Percentiles rank a stretch among this genome's conserved stretches.
phyloP scores from a whole-genome alignment of 2,113 vertebrate genomes.

The Perca flavescens region DNA sequence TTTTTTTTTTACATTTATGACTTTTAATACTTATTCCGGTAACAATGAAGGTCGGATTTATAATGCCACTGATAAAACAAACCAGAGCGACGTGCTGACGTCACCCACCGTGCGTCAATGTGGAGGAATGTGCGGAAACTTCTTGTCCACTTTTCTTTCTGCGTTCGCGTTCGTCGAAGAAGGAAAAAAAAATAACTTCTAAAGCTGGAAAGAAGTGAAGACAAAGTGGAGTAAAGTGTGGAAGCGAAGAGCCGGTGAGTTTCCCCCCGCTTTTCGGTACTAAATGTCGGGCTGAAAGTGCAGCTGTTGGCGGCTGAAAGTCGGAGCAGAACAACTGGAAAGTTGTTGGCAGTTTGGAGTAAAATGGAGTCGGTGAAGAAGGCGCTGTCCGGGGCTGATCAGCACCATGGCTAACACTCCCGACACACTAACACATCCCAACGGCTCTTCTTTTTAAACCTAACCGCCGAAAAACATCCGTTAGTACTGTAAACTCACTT shows the following conservation, averaged over 20 bases:
- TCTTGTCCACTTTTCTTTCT: slow-evolving; percentile 69
- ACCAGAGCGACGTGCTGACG: slow-evolving; percentile 62
- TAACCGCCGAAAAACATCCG: too few relatives aligned
- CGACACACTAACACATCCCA: too few relatives aligned
- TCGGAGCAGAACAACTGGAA: slow-evolving; percentile 25
- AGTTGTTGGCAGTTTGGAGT: slow-evolving; percentile 57
- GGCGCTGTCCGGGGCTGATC: slow-evolving; percentile 94
- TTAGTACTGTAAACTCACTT: too few relatives aligned
- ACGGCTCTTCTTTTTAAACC: too few relatives aligned
- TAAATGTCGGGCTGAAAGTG: background rate
- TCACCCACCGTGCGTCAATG: slow-evolving; percentile 79
- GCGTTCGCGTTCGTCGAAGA: slow-evolving; percentile 44
- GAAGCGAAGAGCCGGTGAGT: slow-evolving; percentile 44
- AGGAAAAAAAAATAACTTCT: background rate
- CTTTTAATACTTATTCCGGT: too few relatives aligned
- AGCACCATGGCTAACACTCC: slow-evolving; percentile 85
- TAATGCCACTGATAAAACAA: too few relatives aligned
- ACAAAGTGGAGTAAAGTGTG: slow-evolving; percentile 6
- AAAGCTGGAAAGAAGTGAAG: background rate
- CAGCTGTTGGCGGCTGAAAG: background rate
- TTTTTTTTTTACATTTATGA: too few relatives aligned
- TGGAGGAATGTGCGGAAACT: slow-evolving; percentile 91
- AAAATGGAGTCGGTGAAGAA: slow-evolving; percentile 83
- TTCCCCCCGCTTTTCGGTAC: fast-evolving
- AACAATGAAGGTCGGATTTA: too few relatives aligned